phyloP scores from a whole-genome alignment of 2,797 vertebrate species.

The Crenichthys baileyi region DNA sequence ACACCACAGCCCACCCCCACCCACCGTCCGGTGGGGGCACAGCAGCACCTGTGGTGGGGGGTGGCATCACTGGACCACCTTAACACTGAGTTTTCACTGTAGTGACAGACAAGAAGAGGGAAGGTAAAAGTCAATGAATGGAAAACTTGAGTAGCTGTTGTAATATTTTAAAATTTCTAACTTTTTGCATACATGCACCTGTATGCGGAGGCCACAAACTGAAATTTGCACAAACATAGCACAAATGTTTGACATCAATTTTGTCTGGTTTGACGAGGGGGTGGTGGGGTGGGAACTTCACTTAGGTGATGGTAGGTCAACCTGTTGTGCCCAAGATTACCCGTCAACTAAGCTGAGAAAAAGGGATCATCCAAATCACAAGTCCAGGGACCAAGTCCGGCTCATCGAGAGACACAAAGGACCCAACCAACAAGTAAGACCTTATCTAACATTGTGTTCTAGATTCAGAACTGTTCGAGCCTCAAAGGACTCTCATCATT shows the following conservation, averaged over 20 bases:
- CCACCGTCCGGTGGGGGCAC: slow-evolving; percentile 91
- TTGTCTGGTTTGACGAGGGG: too few relatives aligned
- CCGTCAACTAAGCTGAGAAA: too few relatives aligned
- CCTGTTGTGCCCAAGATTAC: too few relatives aligned
- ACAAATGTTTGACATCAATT: too few relatives aligned
- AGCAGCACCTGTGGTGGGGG: slow-evolving; percentile 60
- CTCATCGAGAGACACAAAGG: too few relatives aligned
- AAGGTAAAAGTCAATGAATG: neutral
- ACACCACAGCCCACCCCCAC: slow-evolving; percentile 95
- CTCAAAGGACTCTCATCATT: neutral
- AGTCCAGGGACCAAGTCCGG: too few relatives aligned
- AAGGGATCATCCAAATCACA: too few relatives aligned
- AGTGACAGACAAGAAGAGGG: slow-evolving; percentile 19
- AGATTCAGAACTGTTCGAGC: neutral
- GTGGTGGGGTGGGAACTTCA: too few relatives aligned
- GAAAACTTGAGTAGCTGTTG: neutral
- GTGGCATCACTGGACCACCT: slow-evolving; percentile 82
- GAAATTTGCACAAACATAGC: too few relatives aligned
- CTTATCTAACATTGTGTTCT: neutral
- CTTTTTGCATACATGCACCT: neutral
- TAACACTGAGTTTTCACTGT: slow-evolving; percentile 47
- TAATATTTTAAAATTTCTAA: neutral
- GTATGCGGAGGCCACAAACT: too few relatives aligned
- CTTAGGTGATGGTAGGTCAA: too few relatives aligned
- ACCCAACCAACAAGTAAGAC: neutral